Evolutionary conservation across 2,113 vertebrate genomes (phyloP), one percentile per base, ranked within the genome.

Genomic region (Danionella cerebrum): DNA sequence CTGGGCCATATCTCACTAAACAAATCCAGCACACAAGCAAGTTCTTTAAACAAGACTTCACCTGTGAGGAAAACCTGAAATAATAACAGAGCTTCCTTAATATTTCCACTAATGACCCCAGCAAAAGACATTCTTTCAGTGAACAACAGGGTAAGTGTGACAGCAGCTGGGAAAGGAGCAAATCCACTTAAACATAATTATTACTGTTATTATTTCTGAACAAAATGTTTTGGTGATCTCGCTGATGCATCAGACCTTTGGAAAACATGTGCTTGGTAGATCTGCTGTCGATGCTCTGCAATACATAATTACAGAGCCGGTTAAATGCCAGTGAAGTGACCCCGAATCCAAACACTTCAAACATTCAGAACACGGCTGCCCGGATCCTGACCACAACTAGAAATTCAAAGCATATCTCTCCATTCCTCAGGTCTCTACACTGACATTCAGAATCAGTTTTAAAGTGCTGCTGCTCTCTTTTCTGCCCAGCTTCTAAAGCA

Each of bases 281-380:
- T 69, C 33, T 55, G 39, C 13, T 18, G 59, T 21, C 7, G 13
- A 52, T 18, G 27, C 2, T 27, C 35, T 6, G 50, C 13, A 63
- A 55, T 48, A 21, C 4, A 52, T 59, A 45, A 63, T 64, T 31
- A 48, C 13, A 60, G 44, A 53, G 25, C 19, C 13, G 3, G 31
- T 2, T 44, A 63, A 58, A 47, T 47, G 65, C 1, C 1, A 31
- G 21, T 51, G 48, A 68, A 57, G 66, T 64, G 42, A 10, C 29
- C 4, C 10, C 8, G 54, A 64, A 73, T 63, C 57, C 22, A 39
- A 29, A 69, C n/a, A n/a, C n/a, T 69, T 42, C 35, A 41, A n/a
- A 45, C 22, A 36, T n/a, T n/a, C n/a, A n/a, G n/a, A n/a, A n/a
- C n/a, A n/a, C n/a, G n/a, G n/a, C n/a, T n/a, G n/a, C n/a, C n/a